Evolutionary conservation across 2,797 vertebrate genomes (phyloP).

Genomic region (Poecilia velifera): DNA sequence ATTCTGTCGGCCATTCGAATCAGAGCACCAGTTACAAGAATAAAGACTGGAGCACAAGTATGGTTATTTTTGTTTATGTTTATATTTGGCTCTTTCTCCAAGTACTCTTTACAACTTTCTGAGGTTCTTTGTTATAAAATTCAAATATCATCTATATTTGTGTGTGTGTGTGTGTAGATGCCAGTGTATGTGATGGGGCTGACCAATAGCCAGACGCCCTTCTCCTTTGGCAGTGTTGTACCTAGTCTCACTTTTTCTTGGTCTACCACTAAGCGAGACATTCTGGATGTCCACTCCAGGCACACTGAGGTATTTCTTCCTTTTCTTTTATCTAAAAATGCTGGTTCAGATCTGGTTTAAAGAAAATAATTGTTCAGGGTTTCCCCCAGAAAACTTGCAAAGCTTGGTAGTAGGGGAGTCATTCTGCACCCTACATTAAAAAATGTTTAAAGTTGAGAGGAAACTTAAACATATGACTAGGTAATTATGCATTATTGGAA

Average conservation of each 20-base stretch:
- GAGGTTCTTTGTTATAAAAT: no score
- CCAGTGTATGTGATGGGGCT: constrained; percentile 93
- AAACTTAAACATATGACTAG: no score
- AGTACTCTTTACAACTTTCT: neutral
- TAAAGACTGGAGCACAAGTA: constrained; percentile 92
- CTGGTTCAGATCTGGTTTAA: neutral
- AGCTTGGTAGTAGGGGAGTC: no score
- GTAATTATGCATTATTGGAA: no score
- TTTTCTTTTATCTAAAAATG: constrained; percentile 15
- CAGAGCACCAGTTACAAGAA: constrained; percentile 89
- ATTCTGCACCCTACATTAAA: no score
- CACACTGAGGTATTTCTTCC: constrained; percentile 85
- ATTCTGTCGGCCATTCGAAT: constrained; percentile 89
- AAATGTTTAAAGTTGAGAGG: no score
- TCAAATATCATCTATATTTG: neutral
- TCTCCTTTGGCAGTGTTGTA: constrained; percentile 90
- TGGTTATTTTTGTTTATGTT: neutral
- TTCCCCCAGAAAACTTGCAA: no score
- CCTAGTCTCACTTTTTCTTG: constrained; percentile 92
- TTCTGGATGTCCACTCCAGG: constrained; percentile 88
- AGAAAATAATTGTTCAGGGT: neutral
- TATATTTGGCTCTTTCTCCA: neutral
- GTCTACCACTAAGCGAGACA: constrained; percentile 93
- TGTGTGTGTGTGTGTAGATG: constrained; percentile 81
- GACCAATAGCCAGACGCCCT: constrained; percentile 91